Conservation (phyloP, 2,113 vertebrate genomes). For the Perccottus glenii region DNA sequence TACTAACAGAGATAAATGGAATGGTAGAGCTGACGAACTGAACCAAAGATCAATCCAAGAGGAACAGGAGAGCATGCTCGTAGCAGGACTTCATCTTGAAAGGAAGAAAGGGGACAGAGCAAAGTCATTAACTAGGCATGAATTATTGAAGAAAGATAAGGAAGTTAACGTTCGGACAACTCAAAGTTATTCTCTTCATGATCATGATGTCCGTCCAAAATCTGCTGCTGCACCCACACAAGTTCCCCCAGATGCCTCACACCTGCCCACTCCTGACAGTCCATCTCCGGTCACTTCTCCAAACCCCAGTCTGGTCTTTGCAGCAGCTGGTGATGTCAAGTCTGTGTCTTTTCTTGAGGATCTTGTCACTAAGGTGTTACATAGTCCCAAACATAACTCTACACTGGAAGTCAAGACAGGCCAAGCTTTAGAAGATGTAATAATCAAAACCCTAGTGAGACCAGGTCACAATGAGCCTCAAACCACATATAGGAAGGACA, state of each 20-base stretch:
- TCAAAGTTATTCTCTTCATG: slow-evolving; percentile 20
- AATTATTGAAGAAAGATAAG: slow-evolving; percentile 7
- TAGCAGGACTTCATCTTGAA: slow-evolving; percentile 42
- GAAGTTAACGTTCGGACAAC: slow-evolving; percentile 17
- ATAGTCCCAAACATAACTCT: slow-evolving; percentile 23
- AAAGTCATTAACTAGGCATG: background rate
- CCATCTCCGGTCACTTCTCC: background rate
- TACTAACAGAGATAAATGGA: background rate
- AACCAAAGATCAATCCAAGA: slow-evolving; percentile 18
- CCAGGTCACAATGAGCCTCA: slow-evolving; percentile 8
- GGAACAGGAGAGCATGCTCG: slow-evolving; percentile 43
- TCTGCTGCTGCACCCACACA: background rate
- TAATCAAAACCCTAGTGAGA: slow-evolving; percentile 8
- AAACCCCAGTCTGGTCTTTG: slow-evolving; percentile 3
- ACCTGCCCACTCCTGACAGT: background rate
- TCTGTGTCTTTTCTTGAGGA: slow-evolving; percentile 17
- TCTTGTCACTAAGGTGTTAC: slow-evolving; percentile 25
- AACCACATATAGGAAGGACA: slow-evolving; percentile 7
- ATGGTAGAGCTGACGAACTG: background rate
- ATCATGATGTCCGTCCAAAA: slow-evolving; percentile 11
- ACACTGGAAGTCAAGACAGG: slow-evolving; percentile 11
- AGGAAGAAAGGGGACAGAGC: background rate
- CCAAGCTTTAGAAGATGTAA: slow-evolving; percentile 8
- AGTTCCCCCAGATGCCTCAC: background rate
- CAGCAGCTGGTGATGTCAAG: background rate